A percentile compares a stretch with the other conserved stretches of the same genome.
phyloP scores from a whole-genome alignment of 2,888 invertebrate genomes.

The Stenolophus ochropezus region DNA sequence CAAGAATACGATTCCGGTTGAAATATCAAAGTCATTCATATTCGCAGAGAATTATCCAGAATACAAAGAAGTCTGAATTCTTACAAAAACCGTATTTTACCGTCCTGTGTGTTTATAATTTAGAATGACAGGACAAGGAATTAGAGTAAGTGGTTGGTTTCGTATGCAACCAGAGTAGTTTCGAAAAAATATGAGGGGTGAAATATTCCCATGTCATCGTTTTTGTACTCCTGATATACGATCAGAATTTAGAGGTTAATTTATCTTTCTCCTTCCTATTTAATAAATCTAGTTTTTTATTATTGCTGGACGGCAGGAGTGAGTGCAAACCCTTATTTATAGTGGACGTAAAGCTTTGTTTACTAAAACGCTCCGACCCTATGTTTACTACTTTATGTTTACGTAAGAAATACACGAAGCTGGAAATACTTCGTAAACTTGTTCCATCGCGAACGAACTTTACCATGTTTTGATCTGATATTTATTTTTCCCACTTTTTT shows the following conservation, averaged over 20 bases:
- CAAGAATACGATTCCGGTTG: neutral
- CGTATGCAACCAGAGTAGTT: neutral
- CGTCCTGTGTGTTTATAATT: neutral
- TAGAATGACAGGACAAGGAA: neutral
- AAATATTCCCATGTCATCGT: slow-evolving; percentile 1
- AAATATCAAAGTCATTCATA: neutral
- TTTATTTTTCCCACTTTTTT: neutral
- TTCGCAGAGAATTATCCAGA: neutral
- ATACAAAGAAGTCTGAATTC: neutral
- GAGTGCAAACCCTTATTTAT: slow-evolving; percentile 29
- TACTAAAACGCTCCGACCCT: slow-evolving; percentile 18
- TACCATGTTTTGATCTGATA: neutral
- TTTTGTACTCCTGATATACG: slow-evolving; percentile 3
- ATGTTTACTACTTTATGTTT: slow-evolving; percentile 24
- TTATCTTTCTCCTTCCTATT: slow-evolving; percentile 15
- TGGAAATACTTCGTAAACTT: slow-evolving; percentile 6
- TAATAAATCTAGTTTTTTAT: slow-evolving; percentile 25
- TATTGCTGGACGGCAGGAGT: neutral
- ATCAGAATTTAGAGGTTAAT: slow-evolving; percentile 19
- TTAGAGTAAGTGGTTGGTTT: neutral
- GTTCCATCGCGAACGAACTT: neutral
- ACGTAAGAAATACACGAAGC: slow-evolving; percentile 12
- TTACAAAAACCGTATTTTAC: neutral
- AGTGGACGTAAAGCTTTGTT: slow-evolving; percentile 13
- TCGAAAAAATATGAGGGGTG: neutral